Percentiles rank a stretch among this genome's conserved stretches.
Evolutionary conservation across 2,797 vertebrate species (phyloP).

Genomic region (Coluber constrictor): DNA sequence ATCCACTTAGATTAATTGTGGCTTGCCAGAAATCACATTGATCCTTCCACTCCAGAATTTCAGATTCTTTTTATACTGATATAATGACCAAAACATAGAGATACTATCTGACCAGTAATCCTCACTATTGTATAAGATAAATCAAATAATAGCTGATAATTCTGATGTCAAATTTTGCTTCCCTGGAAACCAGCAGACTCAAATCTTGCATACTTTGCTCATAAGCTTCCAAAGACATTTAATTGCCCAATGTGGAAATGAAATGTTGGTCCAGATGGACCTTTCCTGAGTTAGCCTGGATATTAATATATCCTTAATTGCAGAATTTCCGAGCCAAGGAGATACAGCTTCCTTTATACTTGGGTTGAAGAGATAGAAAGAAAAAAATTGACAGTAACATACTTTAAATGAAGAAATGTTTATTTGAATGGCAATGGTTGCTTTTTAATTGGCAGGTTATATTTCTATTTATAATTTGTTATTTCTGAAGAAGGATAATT

Average conservation of each 20-base stretch:
- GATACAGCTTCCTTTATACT: neutral
- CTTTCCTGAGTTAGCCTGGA: neutral
- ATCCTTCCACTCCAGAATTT: neutral
- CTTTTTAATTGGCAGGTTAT: neutral
- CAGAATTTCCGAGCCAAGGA: neutral
- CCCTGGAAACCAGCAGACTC: neutral
- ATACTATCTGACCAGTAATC: neutral
- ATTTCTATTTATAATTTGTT: slow-evolving; percentile 8
- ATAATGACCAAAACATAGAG: neutral
- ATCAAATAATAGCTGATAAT: neutral
- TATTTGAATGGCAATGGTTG: neutral
- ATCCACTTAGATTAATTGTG: neutral
- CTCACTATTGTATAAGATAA: neutral
- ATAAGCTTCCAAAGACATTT: neutral
- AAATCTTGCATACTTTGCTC: neutral
- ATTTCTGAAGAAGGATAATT: neutral
- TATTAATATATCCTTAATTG: neutral
- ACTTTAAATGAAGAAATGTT: neutral
- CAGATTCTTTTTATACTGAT: neutral
- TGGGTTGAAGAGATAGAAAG: neutral
- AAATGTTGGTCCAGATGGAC: neutral
- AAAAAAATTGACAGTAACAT: neutral
- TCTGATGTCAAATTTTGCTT: neutral
- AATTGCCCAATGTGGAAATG: neutral
- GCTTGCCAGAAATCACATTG: neutral